Conservation (phyloP, 1,140 invertebrate species). For the Drosophila baimaii region DNA sequence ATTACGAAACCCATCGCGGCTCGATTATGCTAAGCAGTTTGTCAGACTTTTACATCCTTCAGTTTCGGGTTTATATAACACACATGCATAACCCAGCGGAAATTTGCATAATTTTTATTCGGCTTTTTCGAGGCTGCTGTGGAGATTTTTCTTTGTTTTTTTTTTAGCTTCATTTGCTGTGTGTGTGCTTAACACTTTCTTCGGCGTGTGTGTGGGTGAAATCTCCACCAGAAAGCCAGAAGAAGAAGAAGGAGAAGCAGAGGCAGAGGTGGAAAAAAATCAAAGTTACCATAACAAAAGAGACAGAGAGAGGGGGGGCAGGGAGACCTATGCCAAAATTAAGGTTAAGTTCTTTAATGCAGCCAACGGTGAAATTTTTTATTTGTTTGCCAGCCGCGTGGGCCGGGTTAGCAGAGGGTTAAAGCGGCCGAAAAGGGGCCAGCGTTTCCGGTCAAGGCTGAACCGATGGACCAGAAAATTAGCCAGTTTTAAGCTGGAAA, state of each 20-base stretch:
- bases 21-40: conserved; percentile 63
- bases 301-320: neutral
- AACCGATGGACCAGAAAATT: conserved; percentile 53
- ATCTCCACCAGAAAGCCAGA: conserved; percentile 19
- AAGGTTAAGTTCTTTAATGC: conserved; percentile 58
- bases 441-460: conserved; percentile 49
- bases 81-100: conserved; percentile 10
- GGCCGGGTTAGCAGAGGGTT: conserved; percentile 3
- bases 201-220: conserved; percentile 44
- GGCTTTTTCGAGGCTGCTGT: conserved; percentile 13
- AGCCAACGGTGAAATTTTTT: conserved; percentile 49
- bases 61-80: conserved; percentile 62
- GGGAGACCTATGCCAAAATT: conserved; percentile 42
- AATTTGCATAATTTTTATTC: conserved; percentile 66
- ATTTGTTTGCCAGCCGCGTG: conserved; percentile 32
- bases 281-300: conserved; percentile 50
- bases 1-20: conserved; percentile 58
- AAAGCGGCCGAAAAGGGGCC: conserved; percentile 14
- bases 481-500: neutral
- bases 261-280: conserved; percentile 22
- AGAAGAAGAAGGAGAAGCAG: neutral
- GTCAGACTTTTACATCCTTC: conserved; percentile 58
- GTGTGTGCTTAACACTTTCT: conserved; percentile 39
- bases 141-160: conserved; percentile 21
- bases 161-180: conserved; percentile 16